Evolutionary conservation across 2,113 vertebrate genomes (phyloP).

Genomic region (Martes martes): DNA sequence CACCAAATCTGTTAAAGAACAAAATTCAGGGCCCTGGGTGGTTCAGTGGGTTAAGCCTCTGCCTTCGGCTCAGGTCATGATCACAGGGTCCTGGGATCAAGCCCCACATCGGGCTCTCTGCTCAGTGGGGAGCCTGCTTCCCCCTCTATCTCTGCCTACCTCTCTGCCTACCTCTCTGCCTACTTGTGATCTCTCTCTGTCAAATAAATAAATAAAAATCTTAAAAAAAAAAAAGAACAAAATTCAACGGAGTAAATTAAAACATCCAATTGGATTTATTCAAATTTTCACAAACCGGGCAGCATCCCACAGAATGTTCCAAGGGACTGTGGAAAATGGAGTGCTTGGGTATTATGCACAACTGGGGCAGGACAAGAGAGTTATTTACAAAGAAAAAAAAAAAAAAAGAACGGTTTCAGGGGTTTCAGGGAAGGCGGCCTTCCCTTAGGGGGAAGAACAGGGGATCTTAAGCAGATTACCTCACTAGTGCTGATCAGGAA

Average conservation of each 20-base stretch:
- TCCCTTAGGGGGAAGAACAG: not conserved
- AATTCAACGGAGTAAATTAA: not conserved
- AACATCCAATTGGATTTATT: not conserved
- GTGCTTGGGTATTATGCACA: not conserved
- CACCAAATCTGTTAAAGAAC: not conserved
- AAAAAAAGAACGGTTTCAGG: not conserved
- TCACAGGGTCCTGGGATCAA: accelerated
- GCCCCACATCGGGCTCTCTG: no score
- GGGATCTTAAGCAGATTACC: not conserved
- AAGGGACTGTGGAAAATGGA: not conserved
- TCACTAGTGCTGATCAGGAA: not conserved
- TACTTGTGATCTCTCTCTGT: no score
- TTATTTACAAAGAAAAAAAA: not conserved
- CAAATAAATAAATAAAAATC: no score
- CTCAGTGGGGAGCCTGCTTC: no score
- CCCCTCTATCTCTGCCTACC: no score
- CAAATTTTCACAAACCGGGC: not conserved
- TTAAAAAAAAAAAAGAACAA: no score
- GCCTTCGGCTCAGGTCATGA: no score
- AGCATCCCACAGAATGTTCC: not conserved
- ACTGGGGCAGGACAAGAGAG: not conserved
- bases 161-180: no score
- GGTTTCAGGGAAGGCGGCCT: not conserved
- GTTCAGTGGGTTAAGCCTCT: no score
- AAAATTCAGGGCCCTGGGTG: not conserved